A percentile compares a stretch with the other conserved stretches of the same genome.
phyloP scores from a whole-genome alignment of 2,888 invertebrate species.

The Aethes cnicana region DNA sequence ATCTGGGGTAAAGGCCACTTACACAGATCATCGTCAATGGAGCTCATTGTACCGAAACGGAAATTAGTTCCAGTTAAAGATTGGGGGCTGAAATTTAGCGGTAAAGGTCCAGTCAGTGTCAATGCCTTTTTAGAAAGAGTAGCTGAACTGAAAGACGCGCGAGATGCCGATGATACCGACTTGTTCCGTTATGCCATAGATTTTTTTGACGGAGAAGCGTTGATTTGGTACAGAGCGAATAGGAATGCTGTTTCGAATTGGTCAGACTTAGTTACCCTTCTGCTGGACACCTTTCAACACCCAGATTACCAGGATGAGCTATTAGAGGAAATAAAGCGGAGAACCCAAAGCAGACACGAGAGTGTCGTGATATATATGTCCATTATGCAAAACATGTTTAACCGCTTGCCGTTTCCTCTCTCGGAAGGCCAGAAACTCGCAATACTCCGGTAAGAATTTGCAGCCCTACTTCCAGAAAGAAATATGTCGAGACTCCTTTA shows the following conservation, averaged over 20 bases:
- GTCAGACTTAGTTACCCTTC: background rate
- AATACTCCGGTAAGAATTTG: slow-evolving; percentile 22
- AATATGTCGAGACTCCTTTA: slow-evolving; percentile 15
- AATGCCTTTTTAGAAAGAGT: slow-evolving; percentile 11
- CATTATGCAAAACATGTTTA: slow-evolving; percentile 21
- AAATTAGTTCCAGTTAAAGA: slow-evolving; percentile 9
- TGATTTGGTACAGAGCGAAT: slow-evolving; percentile 16
- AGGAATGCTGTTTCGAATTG: background rate
- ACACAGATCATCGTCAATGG: background rate
- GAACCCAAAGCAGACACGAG: slow-evolving; percentile 5
- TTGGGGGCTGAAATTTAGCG: slow-evolving; percentile 12
- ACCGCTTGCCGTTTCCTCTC: background rate
- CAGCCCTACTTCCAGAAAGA: slow-evolving; percentile 28
- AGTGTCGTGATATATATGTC: slow-evolving; percentile 6
- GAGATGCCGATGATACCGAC: slow-evolving; percentile 1
- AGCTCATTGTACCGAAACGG: background rate
- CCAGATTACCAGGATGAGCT: slow-evolving; percentile 15
- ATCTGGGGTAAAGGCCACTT: background rate
- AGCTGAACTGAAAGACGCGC: slow-evolving; percentile 4
- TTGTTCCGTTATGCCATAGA: slow-evolving; percentile 9
- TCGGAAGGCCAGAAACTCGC: background rate
- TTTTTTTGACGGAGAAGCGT: slow-evolving; percentile 10
- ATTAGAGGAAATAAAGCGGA: slow-evolving; percentile 8
- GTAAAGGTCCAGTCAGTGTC: background rate
- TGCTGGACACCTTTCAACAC: background rate